Evolutionary conservation across 2,113 vertebrate genomes (phyloP).

Genomic region (Burhinus oedicnemus): DNA sequence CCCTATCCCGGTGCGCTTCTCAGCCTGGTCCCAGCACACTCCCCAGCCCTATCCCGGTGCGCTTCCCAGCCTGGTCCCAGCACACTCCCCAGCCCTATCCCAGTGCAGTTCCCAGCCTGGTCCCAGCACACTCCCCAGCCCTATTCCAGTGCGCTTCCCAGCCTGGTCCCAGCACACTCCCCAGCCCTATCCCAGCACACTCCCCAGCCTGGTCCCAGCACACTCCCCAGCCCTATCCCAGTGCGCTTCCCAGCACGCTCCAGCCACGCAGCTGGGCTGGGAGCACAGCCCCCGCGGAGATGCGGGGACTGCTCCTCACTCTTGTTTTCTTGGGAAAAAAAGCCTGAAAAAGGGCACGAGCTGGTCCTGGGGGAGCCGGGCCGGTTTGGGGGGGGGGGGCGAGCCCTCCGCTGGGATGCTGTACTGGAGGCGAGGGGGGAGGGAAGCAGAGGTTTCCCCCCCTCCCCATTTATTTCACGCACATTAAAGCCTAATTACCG

Average conservation of each 20-base stretch:
- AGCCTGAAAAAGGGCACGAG: not conserved
- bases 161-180: not conserved
- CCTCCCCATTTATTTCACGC: not conserved
- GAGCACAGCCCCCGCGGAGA: not conserved
- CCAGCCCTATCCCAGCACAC: not conserved
- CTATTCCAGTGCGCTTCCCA: not conserved
- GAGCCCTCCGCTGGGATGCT: not conserved
- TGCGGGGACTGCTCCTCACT: not conserved
- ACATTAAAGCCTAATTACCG: not conserved
- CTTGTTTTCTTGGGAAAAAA: not conserved
- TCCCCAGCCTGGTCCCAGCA: not conserved
- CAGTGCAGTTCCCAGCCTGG: not conserved
- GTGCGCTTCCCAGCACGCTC: not conserved
- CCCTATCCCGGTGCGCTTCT: not conserved
- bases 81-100: not conserved
- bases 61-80: not conserved
- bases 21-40: not conserved
- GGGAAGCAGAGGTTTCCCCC: not conserved
- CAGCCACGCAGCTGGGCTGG: not conserved
- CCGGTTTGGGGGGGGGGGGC: rapidly evolving
- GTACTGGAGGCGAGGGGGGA: not conserved
- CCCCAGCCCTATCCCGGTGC: not conserved
- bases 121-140: not conserved
- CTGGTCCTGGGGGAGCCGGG: no score
- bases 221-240: not conserved